Percentiles rank a stretch among this genome's conserved stretches.
Evolutionary conservation across 2,888 invertebrate species (phyloP).

Genomic region (Loripinus fragilis): DNA sequence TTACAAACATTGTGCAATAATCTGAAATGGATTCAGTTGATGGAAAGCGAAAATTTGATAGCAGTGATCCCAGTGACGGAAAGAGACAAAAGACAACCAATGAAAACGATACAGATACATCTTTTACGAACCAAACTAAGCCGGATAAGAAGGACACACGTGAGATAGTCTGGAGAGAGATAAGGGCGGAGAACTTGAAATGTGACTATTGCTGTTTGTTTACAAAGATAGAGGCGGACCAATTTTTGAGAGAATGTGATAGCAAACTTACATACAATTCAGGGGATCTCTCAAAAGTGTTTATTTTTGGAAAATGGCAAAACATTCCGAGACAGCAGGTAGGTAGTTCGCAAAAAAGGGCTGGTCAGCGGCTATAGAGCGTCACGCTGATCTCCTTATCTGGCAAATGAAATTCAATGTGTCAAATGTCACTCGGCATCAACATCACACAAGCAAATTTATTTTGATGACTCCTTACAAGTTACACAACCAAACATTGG

Average conservation of each 20-base stretch:
- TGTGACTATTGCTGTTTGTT: conserved; percentile 86
- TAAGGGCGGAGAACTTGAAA: conserved; percentile 85
- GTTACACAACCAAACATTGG: no score
- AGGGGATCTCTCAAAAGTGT: conserved; percentile 87
- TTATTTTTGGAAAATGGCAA: conserved; percentile 88
- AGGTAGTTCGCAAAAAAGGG: no score
- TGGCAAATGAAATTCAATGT: no score
- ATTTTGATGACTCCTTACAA: no score
- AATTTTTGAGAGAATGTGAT: conserved; percentile 85
- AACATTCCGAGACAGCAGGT: conserved; percentile 88
- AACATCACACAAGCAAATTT: no score
- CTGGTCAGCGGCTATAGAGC: no score
- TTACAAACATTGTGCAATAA: no score
- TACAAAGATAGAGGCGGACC: conserved; percentile 84
- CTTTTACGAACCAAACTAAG: background rate
- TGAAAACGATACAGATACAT: background rate
- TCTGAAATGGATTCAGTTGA: no score
- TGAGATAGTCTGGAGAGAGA: conserved; percentile 55
- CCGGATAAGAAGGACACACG: background rate
- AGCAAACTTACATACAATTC: conserved; percentile 87
- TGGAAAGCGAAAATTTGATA: no score
- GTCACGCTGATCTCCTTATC: no score
- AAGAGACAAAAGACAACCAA: background rate
- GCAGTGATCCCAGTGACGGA: no score
- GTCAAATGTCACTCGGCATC: no score